A percentile compares a stretch with the other conserved stretches of the same genome.
These are phyloP conservation scores for Microdon myrmicae DNA, from an alignment of 2,888 invertebrate species.

Conservation along the genomic window DNA sequence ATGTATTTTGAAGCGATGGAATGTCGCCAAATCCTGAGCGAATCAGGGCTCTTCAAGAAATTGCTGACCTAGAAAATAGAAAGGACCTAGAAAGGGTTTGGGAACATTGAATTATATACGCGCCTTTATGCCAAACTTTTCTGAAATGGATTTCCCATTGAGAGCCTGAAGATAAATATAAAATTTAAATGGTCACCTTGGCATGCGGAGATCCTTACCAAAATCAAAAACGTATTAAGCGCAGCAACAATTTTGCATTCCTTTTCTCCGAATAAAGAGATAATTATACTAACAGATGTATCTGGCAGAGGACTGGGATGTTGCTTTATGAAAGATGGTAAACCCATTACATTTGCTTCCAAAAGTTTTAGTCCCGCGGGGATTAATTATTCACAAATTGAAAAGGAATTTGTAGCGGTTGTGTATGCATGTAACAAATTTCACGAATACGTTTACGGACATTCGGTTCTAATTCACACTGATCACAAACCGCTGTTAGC, in stretches of 20 bases:
- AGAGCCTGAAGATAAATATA: too few species aligned
- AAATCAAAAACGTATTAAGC: conserved; percentile 53
- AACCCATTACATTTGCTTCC: conserved; percentile 26
- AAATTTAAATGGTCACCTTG: too few species aligned
- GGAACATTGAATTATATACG: too few species aligned
- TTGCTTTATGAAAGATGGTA: conserved; percentile 15
- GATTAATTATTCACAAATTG: conserved; percentile 40
- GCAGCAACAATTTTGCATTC: conserved; percentile 20
- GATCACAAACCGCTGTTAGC: conserved; percentile 23
- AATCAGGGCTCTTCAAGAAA: too few species aligned
- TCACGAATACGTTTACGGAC: conserved; percentile 43
- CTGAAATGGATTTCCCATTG: too few species aligned
- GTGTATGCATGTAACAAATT: too few species aligned
- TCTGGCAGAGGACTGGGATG: conserved; percentile 35
- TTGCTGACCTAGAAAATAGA: too few species aligned
- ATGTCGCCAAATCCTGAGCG: too few species aligned
- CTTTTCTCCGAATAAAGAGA: not conserved
- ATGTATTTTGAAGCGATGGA: too few species aligned
- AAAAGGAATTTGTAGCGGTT: conserved; percentile 43
- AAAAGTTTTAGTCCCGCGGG: conserved; percentile 29
- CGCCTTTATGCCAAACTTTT: too few species aligned
- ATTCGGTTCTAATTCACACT: conserved; percentile 6
- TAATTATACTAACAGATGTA: conserved; percentile 22
- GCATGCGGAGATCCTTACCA: too few species aligned
- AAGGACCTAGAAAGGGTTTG: too few species aligned